A percentile compares a stretch with the other conserved stretches of the same genome.
Evolutionary conservation across 2,797 vertebrate species (phyloP).

Genomic region (Onychomys arenicola): DNA sequence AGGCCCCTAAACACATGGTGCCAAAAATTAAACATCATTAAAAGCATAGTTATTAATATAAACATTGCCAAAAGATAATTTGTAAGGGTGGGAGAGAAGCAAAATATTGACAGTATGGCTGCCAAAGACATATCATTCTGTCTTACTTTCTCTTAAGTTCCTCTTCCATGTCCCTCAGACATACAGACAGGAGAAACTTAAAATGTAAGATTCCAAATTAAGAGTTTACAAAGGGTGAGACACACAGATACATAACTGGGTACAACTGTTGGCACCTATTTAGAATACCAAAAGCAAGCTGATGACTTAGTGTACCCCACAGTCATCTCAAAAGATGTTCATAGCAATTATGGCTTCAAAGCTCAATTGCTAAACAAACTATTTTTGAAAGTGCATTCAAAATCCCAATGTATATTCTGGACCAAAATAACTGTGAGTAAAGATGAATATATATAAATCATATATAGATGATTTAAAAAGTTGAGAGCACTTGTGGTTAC

Average conservation of each 20-base stretch:
- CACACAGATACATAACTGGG: background rate
- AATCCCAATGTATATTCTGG: background rate
- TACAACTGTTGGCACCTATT: background rate
- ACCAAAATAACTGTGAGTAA: background rate
- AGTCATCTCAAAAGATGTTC: background rate
- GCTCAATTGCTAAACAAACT: background rate
- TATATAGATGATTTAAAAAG: background rate
- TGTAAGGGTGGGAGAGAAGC: conserved; percentile 47
- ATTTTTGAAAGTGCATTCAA: background rate
- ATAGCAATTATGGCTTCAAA: background rate
- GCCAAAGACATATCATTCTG: conserved; percentile 22
- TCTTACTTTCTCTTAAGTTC: background rate
- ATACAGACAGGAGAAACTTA: background rate
- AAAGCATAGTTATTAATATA: conserved; percentile 69
- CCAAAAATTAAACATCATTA: conserved; percentile 68
- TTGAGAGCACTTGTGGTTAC: background rate
- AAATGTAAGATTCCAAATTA: background rate
- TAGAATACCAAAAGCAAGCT: background rate
- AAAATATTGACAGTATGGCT: conserved; percentile 35
- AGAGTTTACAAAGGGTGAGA: background rate
- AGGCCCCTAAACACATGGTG: conserved; percentile 54
- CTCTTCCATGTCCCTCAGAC: background rate
- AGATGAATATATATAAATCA: background rate
- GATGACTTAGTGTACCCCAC: background rate
- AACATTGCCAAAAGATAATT: conserved; percentile 56